Base-by-base conservation (phyloP, 2,797 vertebrate species). In the Gymnocypris eckloni region DNA sequence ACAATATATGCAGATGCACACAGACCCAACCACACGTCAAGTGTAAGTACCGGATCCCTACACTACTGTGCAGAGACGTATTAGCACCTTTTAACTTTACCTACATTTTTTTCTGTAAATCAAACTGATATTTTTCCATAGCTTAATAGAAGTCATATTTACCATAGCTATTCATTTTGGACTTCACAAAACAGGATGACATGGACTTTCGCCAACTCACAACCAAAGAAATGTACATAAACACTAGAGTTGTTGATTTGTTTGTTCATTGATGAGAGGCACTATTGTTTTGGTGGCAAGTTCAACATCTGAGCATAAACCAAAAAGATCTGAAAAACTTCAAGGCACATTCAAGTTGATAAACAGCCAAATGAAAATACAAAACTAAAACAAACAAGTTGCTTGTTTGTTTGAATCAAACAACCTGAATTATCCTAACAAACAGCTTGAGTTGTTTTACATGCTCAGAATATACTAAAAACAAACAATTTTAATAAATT, bases 201-300 rank as follows among this genome's bases (percentile, higher is more conserved):
- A 41, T 13, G 25, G 43, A 67, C 16, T 13, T 66, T 20, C 59
- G 0, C 4, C 3, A 22, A 41, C 12, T 70, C 41, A 56, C 15
- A 54, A n/a, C 80, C 48, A 12, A 37, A 71, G 3, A 28, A 70
- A 71, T 2, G 8, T 2, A 20, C 39, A 43, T 56, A 79, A 18
- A 18, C 48, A 56, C 39, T 22, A 28, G 10, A 2, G 10, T n/a
- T 8, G 13, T 78, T 78, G 39, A 10, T 61, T 43, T 6, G 66
- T 69, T 71, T 41, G 52, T 59, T 82, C 13, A 59, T 16, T 72
- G 50, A 56, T 56, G 15, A 33, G 33, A 82, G 39, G 80, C 37
- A 72, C 67, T 59, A 59, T 71, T 28, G 50, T n/a, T 67, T 43
- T 72, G 10, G n/a, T 59, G 22, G 59, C 9, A 1, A 41, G 39